Conservation (phyloP, 2,797 vertebrate species). For the Nasua narica region DNA sequence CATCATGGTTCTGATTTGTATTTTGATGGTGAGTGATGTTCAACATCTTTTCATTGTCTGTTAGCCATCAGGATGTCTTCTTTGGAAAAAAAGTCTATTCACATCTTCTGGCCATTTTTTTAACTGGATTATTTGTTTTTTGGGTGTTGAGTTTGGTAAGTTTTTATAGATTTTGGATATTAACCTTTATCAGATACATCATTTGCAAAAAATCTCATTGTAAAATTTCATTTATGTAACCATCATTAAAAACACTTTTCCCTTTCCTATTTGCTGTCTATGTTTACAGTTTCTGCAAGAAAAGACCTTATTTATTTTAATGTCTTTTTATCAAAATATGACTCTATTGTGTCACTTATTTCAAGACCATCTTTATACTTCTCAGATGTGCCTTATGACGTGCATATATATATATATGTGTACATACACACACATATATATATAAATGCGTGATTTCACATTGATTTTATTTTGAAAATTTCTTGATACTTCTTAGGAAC, state of each 20-base stretch:
- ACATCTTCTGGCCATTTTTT: background rate
- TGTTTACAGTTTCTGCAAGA: background rate
- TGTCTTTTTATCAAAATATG: background rate
- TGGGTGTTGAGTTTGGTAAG: background rate
- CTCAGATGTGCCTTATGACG: background rate
- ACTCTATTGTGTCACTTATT: background rate
- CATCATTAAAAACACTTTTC: background rate
- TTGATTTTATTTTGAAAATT: conserved; percentile 8
- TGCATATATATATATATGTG: too few relatives aligned
- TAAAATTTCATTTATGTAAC: background rate
- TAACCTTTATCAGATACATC: background rate
- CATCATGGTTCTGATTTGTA: background rate
- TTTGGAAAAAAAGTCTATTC: background rate
- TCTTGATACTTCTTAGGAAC: background rate
- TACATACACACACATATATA: background rate
- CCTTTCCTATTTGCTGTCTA: background rate
- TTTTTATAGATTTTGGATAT: background rate
- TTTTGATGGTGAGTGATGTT: background rate
- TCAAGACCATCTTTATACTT: conserved; percentile 27
- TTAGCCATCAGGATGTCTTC: background rate
- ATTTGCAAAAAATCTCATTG: background rate
- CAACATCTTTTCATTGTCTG: background rate
- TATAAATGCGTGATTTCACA: background rate
- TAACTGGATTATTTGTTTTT: background rate
- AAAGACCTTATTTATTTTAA: background rate